Percentiles rank a stretch among this genome's conserved stretches.
Evolutionary conservation across 2,888 invertebrate species (phyloP).

Genomic region (Xylocampa areola): DNA sequence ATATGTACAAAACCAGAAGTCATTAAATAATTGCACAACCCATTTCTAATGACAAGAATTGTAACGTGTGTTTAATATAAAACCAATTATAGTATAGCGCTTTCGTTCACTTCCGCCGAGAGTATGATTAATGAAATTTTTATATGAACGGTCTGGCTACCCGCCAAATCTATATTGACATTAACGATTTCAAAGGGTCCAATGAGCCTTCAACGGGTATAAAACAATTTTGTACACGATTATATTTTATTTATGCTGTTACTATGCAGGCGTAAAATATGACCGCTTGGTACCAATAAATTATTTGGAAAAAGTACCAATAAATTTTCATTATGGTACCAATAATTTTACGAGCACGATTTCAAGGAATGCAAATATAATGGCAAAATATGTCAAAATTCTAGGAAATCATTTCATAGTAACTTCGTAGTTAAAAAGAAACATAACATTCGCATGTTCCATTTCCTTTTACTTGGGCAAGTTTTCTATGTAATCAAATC

Average conservation of each 20-base stretch:
- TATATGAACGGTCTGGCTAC: slow-evolving; percentile 67
- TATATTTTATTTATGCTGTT: slow-evolving; percentile 26
- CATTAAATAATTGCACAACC: slow-evolving; percentile 15
- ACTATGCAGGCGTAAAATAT: slow-evolving; percentile 3
- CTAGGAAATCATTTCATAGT: not conserved
- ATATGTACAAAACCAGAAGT: slow-evolving; percentile 1
- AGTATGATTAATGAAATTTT: slow-evolving; percentile 77
- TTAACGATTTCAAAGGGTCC: slow-evolving; percentile 68
- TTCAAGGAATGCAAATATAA: slow-evolving; percentile 2
- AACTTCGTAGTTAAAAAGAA: not conserved
- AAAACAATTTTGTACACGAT: slow-evolving; percentile 29
- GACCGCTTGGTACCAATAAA: not conserved
- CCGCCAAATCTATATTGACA: slow-evolving; percentile 77
- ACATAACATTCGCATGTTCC: too few species aligned
- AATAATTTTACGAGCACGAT: not conserved
- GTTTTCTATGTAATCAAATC: too few species aligned
- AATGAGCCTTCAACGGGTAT: slow-evolving; percentile 44
- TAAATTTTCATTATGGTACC: not conserved
- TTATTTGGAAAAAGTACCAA: not conserved
- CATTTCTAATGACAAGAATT: slow-evolving; percentile 16
- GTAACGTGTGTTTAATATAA: slow-evolving; percentile 59
- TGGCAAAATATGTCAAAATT: too few species aligned
- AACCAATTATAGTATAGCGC: slow-evolving; percentile 70
- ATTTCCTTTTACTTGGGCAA: too few species aligned
- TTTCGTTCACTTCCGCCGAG: slow-evolving; percentile 40